These are phyloP conservation scores for Drosophila lowei DNA, from an alignment of 1,140 invertebrate species.

Conservation along the genomic window DNA sequence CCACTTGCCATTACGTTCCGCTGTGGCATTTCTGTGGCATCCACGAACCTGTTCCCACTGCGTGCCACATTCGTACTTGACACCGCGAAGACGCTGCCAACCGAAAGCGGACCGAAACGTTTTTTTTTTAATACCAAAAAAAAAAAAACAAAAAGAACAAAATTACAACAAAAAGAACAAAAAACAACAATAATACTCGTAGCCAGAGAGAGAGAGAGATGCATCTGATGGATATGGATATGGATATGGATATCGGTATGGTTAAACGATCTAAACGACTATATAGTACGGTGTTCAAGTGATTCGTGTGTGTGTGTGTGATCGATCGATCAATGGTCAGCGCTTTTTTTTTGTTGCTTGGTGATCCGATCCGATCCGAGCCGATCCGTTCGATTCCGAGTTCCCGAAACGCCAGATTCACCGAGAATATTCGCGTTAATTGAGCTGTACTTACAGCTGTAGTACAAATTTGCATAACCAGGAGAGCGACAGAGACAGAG, in stretches of 20 bases:
- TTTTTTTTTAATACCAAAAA: slow-evolving; percentile 18
- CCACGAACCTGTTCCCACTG: slow-evolving; percentile 68
- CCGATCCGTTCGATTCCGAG: background rate
- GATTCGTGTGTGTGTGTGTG: too few species aligned
- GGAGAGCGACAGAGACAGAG: slow-evolving; percentile 22
- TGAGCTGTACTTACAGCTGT: slow-evolving; percentile 77
- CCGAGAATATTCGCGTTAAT: slow-evolving; percentile 56
- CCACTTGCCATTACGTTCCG: slow-evolving; percentile 40
- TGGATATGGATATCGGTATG: too few species aligned
- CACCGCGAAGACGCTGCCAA: slow-evolving; percentile 56
- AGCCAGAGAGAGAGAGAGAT: too few species aligned
- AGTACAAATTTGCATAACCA: slow-evolving; percentile 70
- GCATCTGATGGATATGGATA: too few species aligned
- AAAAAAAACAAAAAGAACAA: too few species aligned
- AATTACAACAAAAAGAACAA: background rate
- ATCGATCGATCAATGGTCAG: too few species aligned
- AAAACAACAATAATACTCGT: background rate
- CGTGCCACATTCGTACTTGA: slow-evolving; percentile 52
- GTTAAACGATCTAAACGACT: too few species aligned
- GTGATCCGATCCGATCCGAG: too few species aligned
- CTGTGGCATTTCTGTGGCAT: slow-evolving; percentile 11
- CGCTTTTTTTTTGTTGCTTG: too few species aligned
- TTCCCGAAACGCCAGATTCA: slow-evolving; percentile 1
- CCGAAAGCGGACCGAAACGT: slow-evolving; percentile 46
- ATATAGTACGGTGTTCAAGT: too few species aligned